These are phyloP conservation scores for Nowickia ferox DNA, from an alignment of 2,888 invertebrate genomes.

Conservation along the genomic window DNA sequence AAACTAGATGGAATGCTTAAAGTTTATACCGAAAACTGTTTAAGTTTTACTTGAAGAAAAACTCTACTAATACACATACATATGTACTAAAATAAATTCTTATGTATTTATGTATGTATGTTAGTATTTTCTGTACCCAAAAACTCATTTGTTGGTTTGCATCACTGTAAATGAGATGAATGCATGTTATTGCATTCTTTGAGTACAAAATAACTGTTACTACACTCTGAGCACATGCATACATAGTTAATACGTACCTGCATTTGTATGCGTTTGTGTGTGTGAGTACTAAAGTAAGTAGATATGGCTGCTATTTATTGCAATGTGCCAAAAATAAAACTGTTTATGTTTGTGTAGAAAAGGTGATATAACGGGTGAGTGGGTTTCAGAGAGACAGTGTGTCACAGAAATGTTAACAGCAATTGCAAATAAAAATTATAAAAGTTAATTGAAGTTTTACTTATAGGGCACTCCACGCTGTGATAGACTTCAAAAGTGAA, in stretches of 20 bases:
- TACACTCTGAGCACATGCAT: neutral
- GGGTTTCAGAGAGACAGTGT: neutral
- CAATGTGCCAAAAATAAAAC: slow-evolving; percentile 24
- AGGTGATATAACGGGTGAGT: neutral
- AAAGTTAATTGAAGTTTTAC: too few species aligned
- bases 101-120: too few species aligned
- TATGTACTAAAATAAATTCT: too few species aligned
- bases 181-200: neutral
- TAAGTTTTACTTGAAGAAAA: too few species aligned
- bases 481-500: too few species aligned
- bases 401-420: too few species aligned
- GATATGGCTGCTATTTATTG: slow-evolving; percentile 8
- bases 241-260: neutral
- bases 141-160: slow-evolving; percentile 2
- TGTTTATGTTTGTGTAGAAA: neutral
- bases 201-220: neutral
- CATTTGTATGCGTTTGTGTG: neutral
- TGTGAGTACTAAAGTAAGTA: neutral
- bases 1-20: slow-evolving; percentile 10
- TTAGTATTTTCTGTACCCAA: neutral
- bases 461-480: too few species aligned
- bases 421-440: too few species aligned
- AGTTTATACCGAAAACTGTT: slow-evolving; percentile 34
- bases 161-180: slow-evolving; percentile 25
- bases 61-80: slow-evolving; percentile 16